These are phyloP conservation scores for Axis porcinus DNA, from an alignment of 2,113 vertebrate genomes.

Conservation along the genomic window DNA sequence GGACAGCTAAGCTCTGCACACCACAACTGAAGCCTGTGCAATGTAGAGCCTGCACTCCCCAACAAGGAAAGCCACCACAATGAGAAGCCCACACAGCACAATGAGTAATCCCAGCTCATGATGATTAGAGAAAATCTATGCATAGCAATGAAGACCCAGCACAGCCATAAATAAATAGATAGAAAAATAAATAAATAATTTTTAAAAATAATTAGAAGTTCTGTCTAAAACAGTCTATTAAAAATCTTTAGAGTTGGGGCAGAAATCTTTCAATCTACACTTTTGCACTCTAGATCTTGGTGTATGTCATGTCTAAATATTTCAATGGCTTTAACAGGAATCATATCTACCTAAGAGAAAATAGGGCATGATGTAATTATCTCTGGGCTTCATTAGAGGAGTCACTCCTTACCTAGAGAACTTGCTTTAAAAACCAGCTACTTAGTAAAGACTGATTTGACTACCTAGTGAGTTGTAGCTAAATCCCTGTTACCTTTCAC, in stretches of 20 bases:
- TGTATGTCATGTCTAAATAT: background rate
- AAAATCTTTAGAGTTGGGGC: background rate
- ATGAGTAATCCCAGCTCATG: background rate
- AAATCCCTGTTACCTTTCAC: slow-evolving; percentile 41
- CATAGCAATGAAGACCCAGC: background rate
- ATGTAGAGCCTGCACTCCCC: background rate
- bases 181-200: background rate
- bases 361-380: slow-evolving; percentile 48
- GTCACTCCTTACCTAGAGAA: slow-evolving; percentile 25
- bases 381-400: slow-evolving; percentile 36
- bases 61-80: background rate
- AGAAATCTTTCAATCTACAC: background rate
- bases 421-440: slow-evolving; percentile 50
- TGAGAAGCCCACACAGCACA: background rate
- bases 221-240: slow-evolving; percentile 21
- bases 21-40: background rate
- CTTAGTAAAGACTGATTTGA: slow-evolving; percentile 57
- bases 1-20: background rate
- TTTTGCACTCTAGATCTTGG: background rate
- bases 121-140: background rate
- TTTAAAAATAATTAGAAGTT: background rate
- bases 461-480: slow-evolving; percentile 39
- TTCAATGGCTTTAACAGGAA: background rate
- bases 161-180: background rate
- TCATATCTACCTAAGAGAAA: slow-evolving; percentile 42